These are phyloP conservation scores for Polydrusus pterygomalis DNA, from an alignment of 2,888 invertebrate species.

Conservation along the genomic window DNA sequence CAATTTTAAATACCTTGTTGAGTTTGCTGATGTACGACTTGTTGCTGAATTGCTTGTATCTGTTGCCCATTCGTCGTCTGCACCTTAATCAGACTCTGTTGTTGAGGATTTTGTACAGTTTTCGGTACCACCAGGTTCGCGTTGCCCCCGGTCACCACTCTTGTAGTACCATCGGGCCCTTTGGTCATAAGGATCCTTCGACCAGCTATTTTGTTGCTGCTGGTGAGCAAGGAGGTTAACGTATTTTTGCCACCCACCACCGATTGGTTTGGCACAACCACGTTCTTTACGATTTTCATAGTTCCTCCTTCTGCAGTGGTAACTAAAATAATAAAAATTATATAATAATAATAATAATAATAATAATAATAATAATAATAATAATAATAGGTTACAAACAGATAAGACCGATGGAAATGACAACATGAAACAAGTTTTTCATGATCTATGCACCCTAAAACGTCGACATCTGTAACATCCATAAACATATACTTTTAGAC, in stretches of 20 bases:
- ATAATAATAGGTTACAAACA: too few species aligned
- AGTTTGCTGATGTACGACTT: slow-evolving; percentile 23
- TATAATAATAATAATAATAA: neutral
- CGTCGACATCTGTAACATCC: too few species aligned
- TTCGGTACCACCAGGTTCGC: slow-evolving; percentile 76
- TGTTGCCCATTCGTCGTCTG: slow-evolving; percentile 68
- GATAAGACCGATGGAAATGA: too few species aligned
- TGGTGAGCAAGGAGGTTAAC: slow-evolving; percentile 79
- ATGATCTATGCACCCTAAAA: too few species aligned
- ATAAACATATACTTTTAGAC: too few species aligned
- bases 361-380: too few species aligned
- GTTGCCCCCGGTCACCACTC: slow-evolving; percentile 77
- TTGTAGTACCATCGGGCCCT: slow-evolving; percentile 80
- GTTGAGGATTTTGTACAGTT: slow-evolving; percentile 67
- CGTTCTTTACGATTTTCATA: slow-evolving; percentile 80
- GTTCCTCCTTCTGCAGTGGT: slow-evolving; percentile 74
- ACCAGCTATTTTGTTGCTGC: slow-evolving; percentile 80
- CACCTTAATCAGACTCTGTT: slow-evolving; percentile 75
- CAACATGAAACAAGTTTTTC: too few species aligned
- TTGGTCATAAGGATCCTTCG: slow-evolving; percentile 85
- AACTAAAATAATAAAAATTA: slow-evolving; percentile 56
- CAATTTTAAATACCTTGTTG: slow-evolving; percentile 32
- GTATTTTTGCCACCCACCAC: slow-evolving; percentile 77
- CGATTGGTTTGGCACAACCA: slow-evolving; percentile 75
- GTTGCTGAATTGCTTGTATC: slow-evolving; percentile 65